These are phyloP conservation scores for Folsomia candida DNA, from an alignment of 2,888 invertebrate genomes.

Conservation along the genomic window DNA sequence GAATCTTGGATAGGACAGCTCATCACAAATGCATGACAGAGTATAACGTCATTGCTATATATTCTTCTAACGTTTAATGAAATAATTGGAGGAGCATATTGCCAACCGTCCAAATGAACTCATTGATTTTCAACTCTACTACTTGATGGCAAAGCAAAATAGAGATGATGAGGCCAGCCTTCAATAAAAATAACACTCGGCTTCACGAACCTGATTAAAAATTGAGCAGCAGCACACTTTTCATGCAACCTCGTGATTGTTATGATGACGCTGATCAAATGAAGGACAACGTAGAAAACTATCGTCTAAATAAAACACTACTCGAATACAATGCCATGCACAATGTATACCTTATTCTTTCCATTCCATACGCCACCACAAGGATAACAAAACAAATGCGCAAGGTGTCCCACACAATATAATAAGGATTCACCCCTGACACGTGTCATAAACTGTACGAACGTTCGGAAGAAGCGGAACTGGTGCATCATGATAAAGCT, in stretches of 20 bases:
- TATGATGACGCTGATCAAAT: not conserved
- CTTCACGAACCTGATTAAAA: conserved; percentile 1
- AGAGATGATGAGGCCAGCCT: not conserved
- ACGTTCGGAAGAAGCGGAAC: not conserved
- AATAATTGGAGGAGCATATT: conserved; percentile 2
- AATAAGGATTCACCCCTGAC: conserved; percentile 10
- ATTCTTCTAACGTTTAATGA: not conserved
- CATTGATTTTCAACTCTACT: conserved; percentile 1
- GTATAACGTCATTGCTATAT: not conserved
- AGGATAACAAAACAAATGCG: not conserved
- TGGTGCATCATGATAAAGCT: conserved; percentile 6
- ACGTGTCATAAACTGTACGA: not conserved
- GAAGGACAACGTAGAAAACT: not conserved
- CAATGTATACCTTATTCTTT: not conserved
- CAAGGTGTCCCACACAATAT: not conserved
- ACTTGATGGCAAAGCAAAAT: not conserved
- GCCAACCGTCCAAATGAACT: not conserved
- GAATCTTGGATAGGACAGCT: too few relatives aligned
- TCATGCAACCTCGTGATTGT: conserved; percentile 4
- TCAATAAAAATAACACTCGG: conserved; percentile 5
- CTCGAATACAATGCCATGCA: too few relatives aligned
- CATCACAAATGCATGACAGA: not conserved
- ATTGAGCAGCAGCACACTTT: conserved; percentile 10
- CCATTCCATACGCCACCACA: conserved; percentile 6
- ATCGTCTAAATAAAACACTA: too few relatives aligned